Base-by-base conservation (phyloP, 2,888 invertebrate genomes). In the Octonoba sinensis region DNA sequence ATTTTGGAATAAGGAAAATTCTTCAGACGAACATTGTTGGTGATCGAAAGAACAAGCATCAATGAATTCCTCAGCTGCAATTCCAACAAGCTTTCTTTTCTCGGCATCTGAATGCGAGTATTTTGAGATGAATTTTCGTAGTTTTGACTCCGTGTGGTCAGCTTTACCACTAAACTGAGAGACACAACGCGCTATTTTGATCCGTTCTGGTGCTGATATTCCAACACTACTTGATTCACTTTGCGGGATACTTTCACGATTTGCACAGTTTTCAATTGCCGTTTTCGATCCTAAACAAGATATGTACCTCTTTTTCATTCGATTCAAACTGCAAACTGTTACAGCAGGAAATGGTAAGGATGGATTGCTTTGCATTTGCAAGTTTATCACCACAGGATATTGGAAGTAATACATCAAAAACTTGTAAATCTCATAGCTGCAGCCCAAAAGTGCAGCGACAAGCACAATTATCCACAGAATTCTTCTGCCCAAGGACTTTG, bases 311-410 rank as follows among this genome's bases (percentile, higher is more conserved):
- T 36, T n/a, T 47, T 69, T 64, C 47, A 81, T 74, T 51, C 74
- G 77, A 66, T 85, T 85, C 46, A 85, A 46, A 67, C 84, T 85
- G 36, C 85, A 85, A 51, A 85, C 71, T 15, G 85, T 85, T 1
- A 85, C 83, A n/a, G 85, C 85, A 0, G 85, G 85, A 70, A 85
- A 85, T 36, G 36, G n/a, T 18, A 57, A 13, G 6, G 3, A 51
- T 11, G 12, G n/a, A 36, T 54, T 22, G 13, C 57, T 18, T 13
- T 67, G 54, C 0, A 47, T 15, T 47, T 27, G 20, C 1, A 74
- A 18, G 3, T 54, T 54, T 6, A 81, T 22, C 8, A 64, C 51
- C 0, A 81, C 56, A 13, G 74, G 81, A 13, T 74, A 74, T 13
- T 54, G 20, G 2, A 81, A 74, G n/a, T 56, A 81, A 2, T 59